A percentile compares a stretch with the other conserved stretches of the same genome.
Evolutionary conservation across 2,888 invertebrate species (phyloP).

Genomic region (Latheticus oryzae): DNA sequence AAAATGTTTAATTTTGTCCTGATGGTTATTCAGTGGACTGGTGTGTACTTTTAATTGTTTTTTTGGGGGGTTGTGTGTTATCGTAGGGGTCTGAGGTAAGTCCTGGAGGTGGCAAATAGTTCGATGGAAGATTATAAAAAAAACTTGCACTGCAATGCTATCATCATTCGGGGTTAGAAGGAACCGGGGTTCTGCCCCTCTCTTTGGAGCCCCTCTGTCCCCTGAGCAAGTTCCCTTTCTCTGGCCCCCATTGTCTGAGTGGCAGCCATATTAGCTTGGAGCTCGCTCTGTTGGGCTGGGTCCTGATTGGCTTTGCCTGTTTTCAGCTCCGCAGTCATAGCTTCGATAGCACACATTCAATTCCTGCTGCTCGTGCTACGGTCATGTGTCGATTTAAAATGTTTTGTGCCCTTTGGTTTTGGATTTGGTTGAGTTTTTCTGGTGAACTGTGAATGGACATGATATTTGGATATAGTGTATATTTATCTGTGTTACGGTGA

Average conservation of each 20-base stretch:
- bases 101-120: slow-evolving; percentile 35
- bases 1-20: slow-evolving; percentile 14
- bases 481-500: slow-evolving; percentile 34
- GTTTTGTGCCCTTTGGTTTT: slow-evolving; percentile 55
- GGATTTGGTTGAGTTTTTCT: slow-evolving; percentile 54
- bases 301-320: slow-evolving; percentile 67
- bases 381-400: slow-evolving; percentile 57
- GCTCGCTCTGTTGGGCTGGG: slow-evolving; percentile 65
- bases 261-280: slow-evolving; percentile 67
- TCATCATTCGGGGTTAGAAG: slow-evolving; percentile 61
- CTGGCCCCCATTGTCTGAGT: slow-evolving; percentile 65
- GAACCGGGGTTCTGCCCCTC: slow-evolving; percentile 58
- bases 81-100: slow-evolving; percentile 15
- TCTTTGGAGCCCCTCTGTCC: slow-evolving; percentile 58
- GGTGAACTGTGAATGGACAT: slow-evolving; percentile 53
- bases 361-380: slow-evolving; percentile 55
- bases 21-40: neutral
- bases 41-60: slow-evolving; percentile 17
- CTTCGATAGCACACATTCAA: slow-evolving; percentile 55
- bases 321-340: slow-evolving; percentile 63
- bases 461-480: slow-evolving; percentile 41
- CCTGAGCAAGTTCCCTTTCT: slow-evolving; percentile 63
- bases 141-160: slow-evolving; percentile 54
- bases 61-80: slow-evolving; percentile 12
- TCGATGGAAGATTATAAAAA: slow-evolving; percentile 43